Base-by-base conservation (phyloP, 30 jellyfish, hydroid and myxozoan species). In the Morbakka virulenta region DNA sequence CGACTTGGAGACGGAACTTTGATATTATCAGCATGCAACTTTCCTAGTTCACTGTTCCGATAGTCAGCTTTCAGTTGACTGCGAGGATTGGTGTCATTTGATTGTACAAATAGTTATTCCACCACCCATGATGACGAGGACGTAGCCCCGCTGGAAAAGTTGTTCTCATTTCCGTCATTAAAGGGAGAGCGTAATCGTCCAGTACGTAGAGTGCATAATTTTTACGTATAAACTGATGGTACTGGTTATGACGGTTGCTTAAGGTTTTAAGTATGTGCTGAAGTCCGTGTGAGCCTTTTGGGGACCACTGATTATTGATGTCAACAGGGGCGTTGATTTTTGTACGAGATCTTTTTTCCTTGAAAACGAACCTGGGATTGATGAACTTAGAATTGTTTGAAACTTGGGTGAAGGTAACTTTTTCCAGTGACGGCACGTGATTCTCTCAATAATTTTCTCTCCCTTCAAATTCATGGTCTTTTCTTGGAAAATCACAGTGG, bases 101-200 rank as follows among this genome's bases (percentile, higher is more conserved):
- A 31, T 61, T 64, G 81, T 24, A 85, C 62, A 67, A 23, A 67
- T 51, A 30, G 93, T 77, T 31, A 85, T 53, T 24, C 87, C 96
- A 61, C 96, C 93, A 25, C 96, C 94, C 26, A 85, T 85, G 2
- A 67, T 32, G 29, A 85, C 96, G 23, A 24, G 35, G 48, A 85
- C 49, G 81, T 85, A 85, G 14, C 96, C 94, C 30, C 81, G 48
- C 57, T 61, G 32, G 48, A 34, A 72, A 11, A 1, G 88, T 87
- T 49, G 28, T 33, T 52, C 72, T 67, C 31, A 85, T 66, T 63
- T 85, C 96, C 24, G 96, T 93, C 68, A 85, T 69, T 2, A 85
- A 34, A 41, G 77, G 94, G 2, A 85, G 87, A 35, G 74, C 32
- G 51, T 85, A 64, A 66, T 78, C 89, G 36, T 63, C 89, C 28